phyloP scores from a whole-genome alignment of 1,140 invertebrate species.

The Drosophila grimshawi region DNA sequence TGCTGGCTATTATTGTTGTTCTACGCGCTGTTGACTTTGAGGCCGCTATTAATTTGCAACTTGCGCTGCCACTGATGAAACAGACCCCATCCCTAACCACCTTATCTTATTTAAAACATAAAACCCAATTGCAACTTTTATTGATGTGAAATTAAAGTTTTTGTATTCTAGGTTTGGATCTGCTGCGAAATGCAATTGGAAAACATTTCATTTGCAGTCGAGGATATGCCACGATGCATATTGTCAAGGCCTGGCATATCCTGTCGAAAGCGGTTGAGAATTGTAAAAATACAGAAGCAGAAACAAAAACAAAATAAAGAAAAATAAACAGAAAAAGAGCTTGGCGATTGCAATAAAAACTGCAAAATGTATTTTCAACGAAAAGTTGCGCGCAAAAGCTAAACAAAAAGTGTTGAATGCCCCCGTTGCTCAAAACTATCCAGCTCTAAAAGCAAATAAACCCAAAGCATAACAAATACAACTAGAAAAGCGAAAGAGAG shows the following conservation, averaged over 20 bases:
- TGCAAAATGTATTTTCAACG: conserved; percentile 48
- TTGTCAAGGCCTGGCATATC: conserved; percentile 35
- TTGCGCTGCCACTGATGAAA: not conserved
- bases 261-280: conserved; percentile 72
- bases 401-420: conserved; percentile 57
- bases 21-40: conserved; percentile 3
- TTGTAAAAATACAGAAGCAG: conserved; percentile 20
- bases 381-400: conserved; percentile 50
- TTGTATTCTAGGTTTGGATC: not conserved
- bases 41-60: conserved; percentile 18
- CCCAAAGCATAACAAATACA: conserved; percentile 9
- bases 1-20: not conserved
- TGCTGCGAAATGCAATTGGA: conserved; percentile 52
- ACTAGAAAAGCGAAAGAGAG: not conserved
- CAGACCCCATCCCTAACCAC: not conserved
- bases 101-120: not conserved
- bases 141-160: conserved; percentile 39
- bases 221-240: conserved; percentile 20
- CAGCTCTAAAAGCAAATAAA: conserved; percentile 22
- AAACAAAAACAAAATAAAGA: conserved; percentile 10
- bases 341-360: conserved; percentile 69
- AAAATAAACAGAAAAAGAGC: conserved; percentile 51
- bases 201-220: conserved; percentile 72
- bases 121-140: conserved; percentile 19
- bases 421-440: conserved; percentile 23